These are phyloP conservation scores for Junonia oenone DNA, from an alignment of 2,888 invertebrate genomes.

Conservation along the genomic window DNA sequence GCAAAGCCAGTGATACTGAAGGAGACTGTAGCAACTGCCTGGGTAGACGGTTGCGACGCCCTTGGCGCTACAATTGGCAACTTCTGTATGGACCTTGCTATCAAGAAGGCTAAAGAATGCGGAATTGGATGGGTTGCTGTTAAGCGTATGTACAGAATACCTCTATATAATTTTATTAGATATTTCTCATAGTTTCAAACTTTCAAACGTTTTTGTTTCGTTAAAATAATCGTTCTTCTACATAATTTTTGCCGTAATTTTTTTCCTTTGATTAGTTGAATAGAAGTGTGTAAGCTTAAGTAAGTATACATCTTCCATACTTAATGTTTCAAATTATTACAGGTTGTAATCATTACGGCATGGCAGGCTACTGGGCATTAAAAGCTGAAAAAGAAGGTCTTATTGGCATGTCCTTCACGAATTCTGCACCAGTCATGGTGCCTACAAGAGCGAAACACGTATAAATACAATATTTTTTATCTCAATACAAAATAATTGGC, in stretches of 20 bases:
- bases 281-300: too few species aligned
- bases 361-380: slow-evolving; percentile 90
- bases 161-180: too few species aligned
- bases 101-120: slow-evolving; percentile 86
- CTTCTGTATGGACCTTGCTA: slow-evolving; percentile 88
- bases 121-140: slow-evolving; percentile 91
- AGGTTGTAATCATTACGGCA: slow-evolving; percentile 94
- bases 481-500: too few species aligned
- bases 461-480: slow-evolving; percentile 30
- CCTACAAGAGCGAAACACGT: slow-evolving; percentile 89
- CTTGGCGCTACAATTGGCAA: slow-evolving; percentile 90
- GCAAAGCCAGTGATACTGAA: slow-evolving; percentile 83
- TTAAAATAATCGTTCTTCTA: too few species aligned
- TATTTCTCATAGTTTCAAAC: too few species aligned
- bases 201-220: too few species aligned
- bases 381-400: slow-evolving; percentile 85
- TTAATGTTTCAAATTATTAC: too few species aligned
- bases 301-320: too few species aligned
- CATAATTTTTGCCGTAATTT: too few species aligned
- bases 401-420: slow-evolving; percentile 93
- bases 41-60: slow-evolving; percentile 89
- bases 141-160: too few species aligned
- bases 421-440: slow-evolving; percentile 92
- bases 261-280: too few species aligned
- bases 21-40: slow-evolving; percentile 83